Evolutionary conservation across 2,113 vertebrate genomes (phyloP), one percentile per base, ranked within the genome.

Genomic region (Daboia siamensis): DNA sequence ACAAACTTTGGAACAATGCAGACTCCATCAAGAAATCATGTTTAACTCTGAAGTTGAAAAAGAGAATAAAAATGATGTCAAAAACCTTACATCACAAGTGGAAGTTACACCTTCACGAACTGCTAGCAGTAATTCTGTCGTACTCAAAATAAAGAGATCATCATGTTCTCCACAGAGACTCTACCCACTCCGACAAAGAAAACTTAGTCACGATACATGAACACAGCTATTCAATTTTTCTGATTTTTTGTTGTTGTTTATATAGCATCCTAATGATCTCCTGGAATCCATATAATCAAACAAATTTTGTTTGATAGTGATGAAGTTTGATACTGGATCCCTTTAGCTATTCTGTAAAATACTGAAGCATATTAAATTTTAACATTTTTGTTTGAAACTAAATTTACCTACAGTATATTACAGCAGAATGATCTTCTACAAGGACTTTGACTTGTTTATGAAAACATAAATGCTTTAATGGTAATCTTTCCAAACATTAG

Each of bases 11-110:
- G 95, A 98, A 91, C 97, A 97, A 0, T 96, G 97, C 95, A 98
- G 97, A 94, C 94, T 98, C 94, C 97, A 98, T 69, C 96, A 97
- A 93, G 97, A 98, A 95, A 94, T 98, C 87, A 97, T 97, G 90
- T 95, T 97, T 46, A 64, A 33, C 90, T 95, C 87, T 85, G 55
- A 87, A 8, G 56, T 0, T 0, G 96, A 97, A 86, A 69, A 96
- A 24, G 95, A 96, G 87, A 61, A 87, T 33, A 74, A 93, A 4
- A 86, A 64, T 21, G 90, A 93, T 1, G 69, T 89, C 26, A 93
- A 96, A 90, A 95, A 21, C 8, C 3, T 91, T 4, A 0, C 94
- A 4, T 51, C 93, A 8, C 93, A 93, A 0, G 61, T 96, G 91
- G 97, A 98, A 95, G 95, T 97, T 89, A 97, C 96, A 23, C 97